A percentile compares a stretch with the other conserved stretches of the same genome.
phyloP scores from a whole-genome alignment of 2,113 vertebrate genomes.

The Plestiodon gilberti region DNA sequence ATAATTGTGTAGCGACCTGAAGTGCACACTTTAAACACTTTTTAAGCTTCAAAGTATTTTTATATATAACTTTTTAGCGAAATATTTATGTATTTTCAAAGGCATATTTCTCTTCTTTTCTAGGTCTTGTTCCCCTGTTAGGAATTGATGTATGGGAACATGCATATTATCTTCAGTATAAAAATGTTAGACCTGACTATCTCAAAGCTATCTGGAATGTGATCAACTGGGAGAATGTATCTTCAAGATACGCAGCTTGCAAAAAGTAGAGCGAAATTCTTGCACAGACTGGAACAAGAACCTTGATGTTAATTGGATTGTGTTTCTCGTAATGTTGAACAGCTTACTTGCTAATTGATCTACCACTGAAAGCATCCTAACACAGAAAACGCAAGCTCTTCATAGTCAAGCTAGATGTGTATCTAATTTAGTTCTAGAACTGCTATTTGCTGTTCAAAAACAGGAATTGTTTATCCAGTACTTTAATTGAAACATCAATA shows the following conservation, averaged over 20 bases:
- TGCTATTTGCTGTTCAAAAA: slow-evolving; percentile 53
- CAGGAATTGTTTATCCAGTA: background rate
- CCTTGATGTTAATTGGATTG: slow-evolving; percentile 39
- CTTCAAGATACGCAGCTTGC: slow-evolving; percentile 83
- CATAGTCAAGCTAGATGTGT: slow-evolving; percentile 58
- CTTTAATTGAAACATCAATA: background rate
- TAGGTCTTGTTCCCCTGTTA: slow-evolving; percentile 93
- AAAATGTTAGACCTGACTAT: slow-evolving; percentile 96
- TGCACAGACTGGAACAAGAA: slow-evolving; percentile 16
- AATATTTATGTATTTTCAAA: background rate
- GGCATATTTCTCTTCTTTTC: background rate
- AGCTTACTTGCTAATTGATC: slow-evolving; percentile 43
- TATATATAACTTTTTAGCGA: background rate
- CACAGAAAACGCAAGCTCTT: slow-evolving; percentile 49
- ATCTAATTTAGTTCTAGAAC: slow-evolving; percentile 47
- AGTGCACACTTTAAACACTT: rapidly evolving
- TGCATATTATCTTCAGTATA: slow-evolving; percentile 98
- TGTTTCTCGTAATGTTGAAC: slow-evolving; percentile 53
- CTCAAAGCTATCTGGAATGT: slow-evolving; percentile 98
- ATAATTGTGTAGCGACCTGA: background rate
- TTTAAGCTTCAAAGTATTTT: background rate
- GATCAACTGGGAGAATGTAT: slow-evolving; percentile 94
- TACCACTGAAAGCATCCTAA: slow-evolving; percentile 50
- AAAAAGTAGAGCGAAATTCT: slow-evolving; percentile 81
- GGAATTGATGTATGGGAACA: slow-evolving; percentile 99